Evolutionary conservation across 2,888 invertebrate species (phyloP), one percentile per base, ranked within the genome.

Genomic region (Hypselothyrea guttata): DNA sequence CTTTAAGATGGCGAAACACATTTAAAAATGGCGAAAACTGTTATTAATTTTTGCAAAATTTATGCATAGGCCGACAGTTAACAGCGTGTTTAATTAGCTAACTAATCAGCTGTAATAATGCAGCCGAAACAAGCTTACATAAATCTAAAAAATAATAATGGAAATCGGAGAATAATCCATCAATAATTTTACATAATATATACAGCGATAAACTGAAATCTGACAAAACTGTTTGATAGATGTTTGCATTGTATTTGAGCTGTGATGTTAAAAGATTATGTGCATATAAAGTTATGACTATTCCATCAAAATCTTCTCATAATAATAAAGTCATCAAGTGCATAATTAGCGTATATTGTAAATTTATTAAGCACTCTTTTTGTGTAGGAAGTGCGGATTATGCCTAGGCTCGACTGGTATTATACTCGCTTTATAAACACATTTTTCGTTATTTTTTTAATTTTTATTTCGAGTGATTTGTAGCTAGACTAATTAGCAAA

Each of bases 401-500:
- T 22, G 22, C 42, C 52, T 45, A 33, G 22, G 5, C 34, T 38
- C 22, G 22, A 22, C 22, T 22, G 2, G 2, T 3, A 7, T 33
- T 30, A 34, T 7, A 16, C 4, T 16, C 11, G 13, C 4, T 31
- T 22, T 49, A 15, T 37, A n/a, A 15, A 37, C 2, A 1, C 16
- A 16, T 4, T 48, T 45, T 42, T 46, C 12, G 15, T 40, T 47
- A 38, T 44, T 41, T 46, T 41, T 15, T 34, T 30, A 8, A 27
- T 46, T 37, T 40, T 18, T 12, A 15, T 55, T 52, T 75, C 38
- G 34, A 40, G 47, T 57, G 51, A 78, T 78, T 82, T 67, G 47
- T 42, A 47, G 42, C 61, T 31, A 59, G 45, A 67, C 66, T 59
- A 78, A 85, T 78, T 78, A 75, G 15, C 52, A 22, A 16, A 54